Base-by-base conservation (phyloP, 2,113 vertebrate species). In the Tiliqua scincoides region DNA sequence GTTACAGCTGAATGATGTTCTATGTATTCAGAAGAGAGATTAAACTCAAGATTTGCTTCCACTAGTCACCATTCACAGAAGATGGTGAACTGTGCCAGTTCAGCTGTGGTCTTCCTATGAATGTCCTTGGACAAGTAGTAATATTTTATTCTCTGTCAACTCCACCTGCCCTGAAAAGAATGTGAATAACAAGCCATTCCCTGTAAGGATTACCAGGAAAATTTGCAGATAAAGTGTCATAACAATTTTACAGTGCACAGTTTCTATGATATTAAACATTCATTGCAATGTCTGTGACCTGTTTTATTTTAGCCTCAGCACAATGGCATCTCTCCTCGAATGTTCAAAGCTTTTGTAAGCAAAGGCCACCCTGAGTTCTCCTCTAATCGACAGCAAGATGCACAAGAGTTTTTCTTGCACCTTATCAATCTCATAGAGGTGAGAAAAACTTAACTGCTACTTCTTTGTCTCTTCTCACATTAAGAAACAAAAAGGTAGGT, bases 341-440 rank as follows among this genome's bases (percentile, higher is more conserved):
- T 99, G 99, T 97, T 99, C 88, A 99, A 99, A 88, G 95, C 98
- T 63, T 96, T 99, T 87, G 96, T 98, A 89, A 98, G 98, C 93
- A 98, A 97, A 93, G 98, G 96, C 59, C 98, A 99, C 89, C 97
- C 97, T 0, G 99, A 99, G 93, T 99, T 99, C 94, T 98, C 98
- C 48, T 99, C 99, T 15, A 98, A 96, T 23, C 97, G 99, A 92
- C 99, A 99, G 89, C 99, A 99, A 89, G 99, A 99, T 0, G 98
- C 98, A 35, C 97, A 98, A 2, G 99, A 99, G 83, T 98, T 99
- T 94, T 96, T 99, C 87, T 79, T 98, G 86, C 98, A 99, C 89
- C 91, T 99, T 71, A 97, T 99, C 92, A 99, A 98, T 94, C 95
- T 97, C 37, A 98, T 99, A 80, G 98, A 99, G 97, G 99, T 99